Evolutionary conservation across 2,797 vertebrate species (phyloP), one percentile per base, ranked within the genome.

Genomic region (Takifugu rubripes): DNA sequence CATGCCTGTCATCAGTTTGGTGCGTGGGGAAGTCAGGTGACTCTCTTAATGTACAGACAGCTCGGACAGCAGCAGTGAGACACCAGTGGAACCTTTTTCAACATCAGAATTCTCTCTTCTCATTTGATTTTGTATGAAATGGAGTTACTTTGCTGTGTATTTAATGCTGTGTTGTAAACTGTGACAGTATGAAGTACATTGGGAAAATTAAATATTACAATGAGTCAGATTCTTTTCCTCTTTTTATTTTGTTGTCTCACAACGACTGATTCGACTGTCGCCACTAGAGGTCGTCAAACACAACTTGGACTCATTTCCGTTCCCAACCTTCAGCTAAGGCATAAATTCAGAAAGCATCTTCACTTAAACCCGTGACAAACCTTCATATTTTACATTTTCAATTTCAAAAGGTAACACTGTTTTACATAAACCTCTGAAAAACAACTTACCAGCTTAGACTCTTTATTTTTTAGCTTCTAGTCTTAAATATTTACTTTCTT

Each of bases 111-210:
- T 55, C 59, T 73, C 33, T 74, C 54, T 53, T 75, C 47, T 68
- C 31, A 62, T 75, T 77, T 70, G 55, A 78, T 78, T 84, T 86
- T 81, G 61, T 81, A 85, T 80, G 26, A 85, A 67, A 74, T 68
- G 0, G 5, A 47, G 78, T 77, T 68, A 75, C 85, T 86, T 82
- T 77, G 66, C 75, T 63, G 74, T 80, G 71, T 77, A 75, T 78
- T 70, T 70, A 56, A 66, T 72, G 75, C 62, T 83, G 79, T 90
- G 84, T 79, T 83, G 84, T 89, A 80, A 84, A 78, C 68, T 56
- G 85, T 88, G 84, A 78, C 55, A 24, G 85, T 85, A 70, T 64
- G 65, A 54, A 66, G 68, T 75, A 74, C 65, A 66, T 84, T 79
- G 78, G 62, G 85, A 68, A 62, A 88, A 85, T 89, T 84, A 89